Evolutionary conservation across 2,113 vertebrate species (phyloP).

Genomic region (Phyllostomus hastatus): DNA sequence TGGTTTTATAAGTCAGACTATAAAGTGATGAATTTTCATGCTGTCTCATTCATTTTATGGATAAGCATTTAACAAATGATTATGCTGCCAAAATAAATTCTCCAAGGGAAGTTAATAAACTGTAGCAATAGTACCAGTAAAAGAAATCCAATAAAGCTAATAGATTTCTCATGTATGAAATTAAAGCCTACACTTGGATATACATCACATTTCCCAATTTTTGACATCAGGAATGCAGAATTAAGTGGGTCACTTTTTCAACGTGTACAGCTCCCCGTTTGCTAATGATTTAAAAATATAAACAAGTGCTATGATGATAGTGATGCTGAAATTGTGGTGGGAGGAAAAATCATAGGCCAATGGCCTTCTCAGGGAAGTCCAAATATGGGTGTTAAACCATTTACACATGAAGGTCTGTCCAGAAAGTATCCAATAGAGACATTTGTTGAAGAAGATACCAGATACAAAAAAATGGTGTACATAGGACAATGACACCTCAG

Average conservation of each 20-base stretch:
- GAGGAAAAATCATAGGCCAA: neutral
- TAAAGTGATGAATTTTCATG: neutral
- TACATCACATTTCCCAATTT: neutral
- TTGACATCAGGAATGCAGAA: neutral
- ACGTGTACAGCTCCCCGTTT: neutral
- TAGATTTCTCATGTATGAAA: neutral
- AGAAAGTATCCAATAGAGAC: no score
- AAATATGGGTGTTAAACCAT: neutral
- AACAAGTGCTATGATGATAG: neutral
- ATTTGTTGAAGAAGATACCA: no score
- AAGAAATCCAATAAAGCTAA: neutral
- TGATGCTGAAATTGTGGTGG: neutral
- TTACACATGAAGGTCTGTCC: neutral
- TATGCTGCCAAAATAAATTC: neutral
- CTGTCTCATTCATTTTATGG: neutral
- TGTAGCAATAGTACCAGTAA: neutral
- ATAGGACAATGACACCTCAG: no score
- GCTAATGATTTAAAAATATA: neutral
- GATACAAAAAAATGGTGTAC: no score
- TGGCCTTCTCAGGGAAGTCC: neutral
- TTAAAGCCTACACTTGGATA: neutral
- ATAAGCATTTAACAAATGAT: constrained; percentile 18
- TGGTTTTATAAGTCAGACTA: constrained; percentile 3
- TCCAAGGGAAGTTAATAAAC: neutral
- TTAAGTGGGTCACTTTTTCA: neutral